Evolutionary conservation across 2,888 invertebrate genomes (phyloP), one percentile per base, ranked within the genome.

Genomic region (Dryococelus australis): DNA sequence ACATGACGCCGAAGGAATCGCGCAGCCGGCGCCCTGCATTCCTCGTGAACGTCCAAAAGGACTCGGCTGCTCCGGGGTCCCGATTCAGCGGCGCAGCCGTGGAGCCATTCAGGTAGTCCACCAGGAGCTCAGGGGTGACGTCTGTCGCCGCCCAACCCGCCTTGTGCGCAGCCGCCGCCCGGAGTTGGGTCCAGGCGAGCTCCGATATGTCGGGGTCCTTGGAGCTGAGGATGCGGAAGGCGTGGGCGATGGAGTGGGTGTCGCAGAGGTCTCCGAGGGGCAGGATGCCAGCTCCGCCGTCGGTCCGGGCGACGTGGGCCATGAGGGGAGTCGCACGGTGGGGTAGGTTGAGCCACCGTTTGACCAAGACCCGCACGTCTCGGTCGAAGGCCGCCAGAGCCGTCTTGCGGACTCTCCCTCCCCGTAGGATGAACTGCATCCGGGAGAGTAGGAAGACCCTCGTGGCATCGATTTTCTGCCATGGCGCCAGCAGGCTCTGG

Each of bases 221-320:
- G 12, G 90, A 89, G 9, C 90, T 90, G 85, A 91, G 88, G 87
- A 92, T 89, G 43, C 89, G 89, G 89, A 90, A 91, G 0, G 90
- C 91, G 27, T 91, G 91, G 0, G 90, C 89, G 16, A 91, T 89
- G 13, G 90, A 89, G 26, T 88, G 83, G 9, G 90, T 87, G 27
- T 91, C 91, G 0, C 89, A 89, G 35, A 90, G 87, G 87, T 91
- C 91, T 0, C 90, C 89, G 9, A 91, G 89, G 26, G 91, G 91
- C 0, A 91, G 88, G 0, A 90, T 13, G 84, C 91, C 91, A 27
- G 90, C 88, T 81, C 90, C 90, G 10, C 65, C 65, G 86, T 89
- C 86, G 78, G 84, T 65, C 0, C 90, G 88, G 8, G 91, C n/a
- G n/a, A n/a, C 85, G 88, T 88, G 90, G 6, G 91, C 89, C 0